These are phyloP conservation scores for Nomada ferruginata DNA, from an alignment of 2,888 invertebrate species.

Conservation along the genomic window DNA sequence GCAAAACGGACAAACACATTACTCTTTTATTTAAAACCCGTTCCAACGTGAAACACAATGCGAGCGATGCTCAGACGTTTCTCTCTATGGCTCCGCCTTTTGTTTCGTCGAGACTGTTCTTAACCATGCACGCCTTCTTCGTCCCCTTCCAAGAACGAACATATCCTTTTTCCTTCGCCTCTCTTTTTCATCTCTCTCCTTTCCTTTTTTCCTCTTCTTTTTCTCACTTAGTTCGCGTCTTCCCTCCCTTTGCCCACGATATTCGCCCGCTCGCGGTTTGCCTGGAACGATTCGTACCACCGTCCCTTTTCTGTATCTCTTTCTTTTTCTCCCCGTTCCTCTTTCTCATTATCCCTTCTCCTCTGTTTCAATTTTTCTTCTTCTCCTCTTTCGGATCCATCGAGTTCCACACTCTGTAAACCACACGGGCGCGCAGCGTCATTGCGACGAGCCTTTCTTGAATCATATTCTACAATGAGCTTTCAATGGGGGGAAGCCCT, in stretches of 20 bases:
- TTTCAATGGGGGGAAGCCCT: slow-evolving; percentile 78
- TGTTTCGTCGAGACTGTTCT: slow-evolving; percentile 82
- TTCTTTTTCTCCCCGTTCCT: slow-evolving; percentile 30
- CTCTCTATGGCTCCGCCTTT: slow-evolving; percentile 77
- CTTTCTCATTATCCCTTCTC: slow-evolving; percentile 2
- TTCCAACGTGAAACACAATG: slow-evolving; percentile 78
- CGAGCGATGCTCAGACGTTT: slow-evolving; percentile 81
- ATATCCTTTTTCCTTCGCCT: slow-evolving; percentile 43
- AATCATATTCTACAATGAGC: slow-evolving; percentile 79
- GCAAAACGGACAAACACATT: slow-evolving; percentile 79
- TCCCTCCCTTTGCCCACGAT: slow-evolving; percentile 3
- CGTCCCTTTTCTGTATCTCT: slow-evolving; percentile 33
- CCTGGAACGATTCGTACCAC: not conserved
- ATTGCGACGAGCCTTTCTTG: slow-evolving; percentile 78
- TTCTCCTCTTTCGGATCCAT: slow-evolving; percentile 38
- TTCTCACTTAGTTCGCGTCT: slow-evolving; percentile 4
- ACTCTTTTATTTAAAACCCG: slow-evolving; percentile 80
- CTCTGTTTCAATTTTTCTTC: not conserved
- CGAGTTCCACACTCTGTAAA: slow-evolving; percentile 61
- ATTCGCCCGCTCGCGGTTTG: slow-evolving; percentile 15
- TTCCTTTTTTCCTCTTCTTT: slow-evolving; percentile 30
- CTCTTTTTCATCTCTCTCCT: slow-evolving; percentile 22
- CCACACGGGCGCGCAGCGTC: slow-evolving; percentile 67
- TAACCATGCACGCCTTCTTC: slow-evolving; percentile 71
- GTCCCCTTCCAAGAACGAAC: slow-evolving; percentile 38